Evolutionary conservation across 2,113 vertebrate genomes (phyloP), one percentile per base, ranked within the genome.

Genomic region (Pampusana beccarii): DNA sequence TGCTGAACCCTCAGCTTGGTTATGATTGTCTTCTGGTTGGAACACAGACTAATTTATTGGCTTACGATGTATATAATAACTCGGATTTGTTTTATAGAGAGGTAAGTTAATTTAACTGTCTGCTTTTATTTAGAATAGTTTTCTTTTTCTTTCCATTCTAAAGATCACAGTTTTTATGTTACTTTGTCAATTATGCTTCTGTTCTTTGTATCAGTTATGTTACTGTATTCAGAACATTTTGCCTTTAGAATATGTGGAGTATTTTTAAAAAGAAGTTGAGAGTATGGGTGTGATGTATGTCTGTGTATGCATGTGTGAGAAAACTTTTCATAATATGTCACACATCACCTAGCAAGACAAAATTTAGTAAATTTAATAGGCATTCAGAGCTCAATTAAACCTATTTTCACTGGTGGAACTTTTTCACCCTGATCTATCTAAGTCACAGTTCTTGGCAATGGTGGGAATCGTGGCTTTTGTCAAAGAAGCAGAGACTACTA

Each of bases 11-110:
- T 23, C 97, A 98, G 66, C 98, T 98, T 44, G 97, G 97, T 16
- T 98, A 97, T 60, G 98, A 99, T 94, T 98, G 98, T 7, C 98
- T 99, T 25, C 96, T 99, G 54, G 99, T 99, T 78, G 99, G 99
- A 77, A 99, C 99, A 10, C 99, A 99, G 94, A 99, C 99, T 51
- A 99, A 98, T 94, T 98, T 99, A 74, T 94, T 99, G 97, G 99
- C 99, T 51, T 99, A 99, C 0, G 98, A 99, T 72, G 99, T 99
- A 29, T 98, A 99, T 86, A 99, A 99, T 95, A 99, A 99, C 83
- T 98, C 99, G 0, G 99, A 99, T 95, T 96, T 99, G 77, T 99
- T 99, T 97, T 99, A 99, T 97, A 99, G 98, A 97, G 99, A 99
- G 98, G 99, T 98, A 92, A 98, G 98, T 97, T 84, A 48, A 73